phyloP scores from a whole-genome alignment of 1,140 invertebrate genomes.

The Cydia fagiglandana region DNA sequence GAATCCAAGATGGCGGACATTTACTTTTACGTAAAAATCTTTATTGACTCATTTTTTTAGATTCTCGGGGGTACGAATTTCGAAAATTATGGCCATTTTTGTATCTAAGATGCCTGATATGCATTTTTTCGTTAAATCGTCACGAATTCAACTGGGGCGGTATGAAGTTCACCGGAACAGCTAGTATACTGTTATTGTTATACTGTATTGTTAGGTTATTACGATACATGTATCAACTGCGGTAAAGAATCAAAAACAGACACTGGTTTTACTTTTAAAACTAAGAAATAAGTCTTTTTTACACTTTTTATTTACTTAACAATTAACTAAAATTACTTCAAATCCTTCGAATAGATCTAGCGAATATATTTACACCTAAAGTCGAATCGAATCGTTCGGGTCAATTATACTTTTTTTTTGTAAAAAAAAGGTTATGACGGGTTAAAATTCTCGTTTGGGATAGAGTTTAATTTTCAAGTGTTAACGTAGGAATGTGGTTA shows the following conservation, averaged over 20 bases:
- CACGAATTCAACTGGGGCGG: no score
- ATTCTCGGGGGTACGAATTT: no score
- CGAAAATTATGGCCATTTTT: no score
- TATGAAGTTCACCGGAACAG: no score
- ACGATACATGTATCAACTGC: slow-evolving; percentile 11
- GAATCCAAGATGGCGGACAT: no score
- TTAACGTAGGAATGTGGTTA: slow-evolving; percentile 54
- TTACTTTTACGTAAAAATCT: no score
- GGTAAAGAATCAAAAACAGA: slow-evolving; percentile 33
- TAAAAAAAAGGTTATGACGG: slow-evolving; percentile 27
- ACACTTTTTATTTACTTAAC: slow-evolving; percentile 54
- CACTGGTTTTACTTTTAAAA: slow-evolving; percentile 46
- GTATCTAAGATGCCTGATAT: no score
- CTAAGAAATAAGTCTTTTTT: slow-evolving; percentile 74
- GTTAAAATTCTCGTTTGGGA: slow-evolving; percentile 34
- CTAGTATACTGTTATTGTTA: no score
- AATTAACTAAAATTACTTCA: slow-evolving; percentile 56
- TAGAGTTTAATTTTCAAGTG: slow-evolving; percentile 43
- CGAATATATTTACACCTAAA: slow-evolving; percentile 43
- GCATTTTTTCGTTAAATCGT: no score
- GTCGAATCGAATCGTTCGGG: slow-evolving; percentile 22
- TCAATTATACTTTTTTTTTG: slow-evolving; percentile 19
- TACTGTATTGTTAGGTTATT: background rate
- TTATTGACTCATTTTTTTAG: background rate
- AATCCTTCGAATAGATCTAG: slow-evolving; percentile 63